A percentile compares a stretch with the other conserved stretches of the same genome.
phyloP scores from a whole-genome alignment of 2,797 vertebrate species.

The Bufotes viridis region DNA sequence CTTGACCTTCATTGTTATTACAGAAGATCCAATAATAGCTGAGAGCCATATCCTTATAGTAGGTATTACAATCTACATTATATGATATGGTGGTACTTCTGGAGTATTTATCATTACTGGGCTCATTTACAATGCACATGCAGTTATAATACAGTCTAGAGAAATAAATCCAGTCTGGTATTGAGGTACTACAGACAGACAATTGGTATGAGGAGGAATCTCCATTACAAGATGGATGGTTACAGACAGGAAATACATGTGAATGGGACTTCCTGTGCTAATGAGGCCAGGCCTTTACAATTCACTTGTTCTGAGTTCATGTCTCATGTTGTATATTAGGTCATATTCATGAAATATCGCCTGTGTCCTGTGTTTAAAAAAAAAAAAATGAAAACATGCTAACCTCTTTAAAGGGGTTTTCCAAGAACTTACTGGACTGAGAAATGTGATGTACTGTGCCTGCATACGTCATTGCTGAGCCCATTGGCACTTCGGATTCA shows the following conservation, averaged over 20 bases:
- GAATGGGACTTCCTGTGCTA: not conserved
- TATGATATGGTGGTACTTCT: not conserved
- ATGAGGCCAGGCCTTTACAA: not conserved
- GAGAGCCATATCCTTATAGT: not conserved
- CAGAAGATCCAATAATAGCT: too few relatives aligned
- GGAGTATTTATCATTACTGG: not conserved
- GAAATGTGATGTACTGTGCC: too few relatives aligned
- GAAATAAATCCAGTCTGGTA: not conserved
- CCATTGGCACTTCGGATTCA: too few relatives aligned
- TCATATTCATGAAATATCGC: not conserved
- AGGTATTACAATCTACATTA: not conserved
- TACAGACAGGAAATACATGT: slow-evolving; percentile 6
- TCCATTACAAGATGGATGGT: not conserved
- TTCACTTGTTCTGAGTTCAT: not conserved
- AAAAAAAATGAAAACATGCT: too few relatives aligned
- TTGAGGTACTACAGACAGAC: not conserved
- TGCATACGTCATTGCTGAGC: too few relatives aligned
- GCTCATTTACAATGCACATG: not conserved
- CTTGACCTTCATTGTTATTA: not conserved
- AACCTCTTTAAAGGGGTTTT: too few relatives aligned
- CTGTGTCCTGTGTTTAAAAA: not conserved
- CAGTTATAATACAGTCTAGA: not conserved
- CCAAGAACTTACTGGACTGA: too few relatives aligned
- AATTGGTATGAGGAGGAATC: not conserved
- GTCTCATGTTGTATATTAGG: not conserved